phyloP scores from a whole-genome alignment of 2,113 vertebrate species.

The Anoura caudifer region DNA sequence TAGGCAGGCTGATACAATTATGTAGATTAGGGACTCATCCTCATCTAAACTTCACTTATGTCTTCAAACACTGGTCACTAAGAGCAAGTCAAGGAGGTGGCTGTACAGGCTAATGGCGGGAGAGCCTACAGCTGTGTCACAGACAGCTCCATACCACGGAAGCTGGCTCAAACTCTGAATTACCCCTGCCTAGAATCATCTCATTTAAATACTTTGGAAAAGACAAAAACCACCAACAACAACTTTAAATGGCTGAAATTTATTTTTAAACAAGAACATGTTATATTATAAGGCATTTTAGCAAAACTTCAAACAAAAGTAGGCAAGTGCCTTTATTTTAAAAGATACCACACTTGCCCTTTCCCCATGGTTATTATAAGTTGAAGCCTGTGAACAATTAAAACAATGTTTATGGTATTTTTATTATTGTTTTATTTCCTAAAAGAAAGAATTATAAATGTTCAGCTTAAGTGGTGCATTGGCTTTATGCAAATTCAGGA shows the following conservation, averaged over 20 bases:
- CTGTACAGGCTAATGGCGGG: rapidly evolving
- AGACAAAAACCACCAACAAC: not conserved
- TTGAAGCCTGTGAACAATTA: slow-evolving; percentile 42
- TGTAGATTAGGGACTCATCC: not conserved
- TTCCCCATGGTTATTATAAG: slow-evolving; percentile 10
- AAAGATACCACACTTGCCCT: not conserved
- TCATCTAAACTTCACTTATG: rapidly evolving
- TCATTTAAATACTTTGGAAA: slow-evolving; percentile 44
- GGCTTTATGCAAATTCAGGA: not conserved
- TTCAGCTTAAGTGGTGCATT: not conserved
- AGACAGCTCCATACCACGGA: not conserved
- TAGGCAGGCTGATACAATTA: not conserved
- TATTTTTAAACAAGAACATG: slow-evolving; percentile 32
- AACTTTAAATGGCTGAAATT: slow-evolving; percentile 1
- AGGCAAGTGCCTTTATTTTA: slow-evolving; percentile 34
- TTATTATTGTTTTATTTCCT: slow-evolving; percentile 51
- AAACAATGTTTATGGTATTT: slow-evolving; percentile 31
- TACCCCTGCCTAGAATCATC: not conserved
- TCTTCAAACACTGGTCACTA: not conserved
- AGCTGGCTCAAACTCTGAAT: not conserved
- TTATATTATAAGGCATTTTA: slow-evolving; percentile 15
- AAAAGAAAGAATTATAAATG: slow-evolving; percentile 55
- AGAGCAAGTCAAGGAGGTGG: not conserved
- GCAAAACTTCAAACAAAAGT: slow-evolving; percentile 57
- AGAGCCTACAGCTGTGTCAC: not conserved